phyloP scores from a whole-genome alignment of 2,797 vertebrate genomes.

The Enteromius thamalakanensis region DNA sequence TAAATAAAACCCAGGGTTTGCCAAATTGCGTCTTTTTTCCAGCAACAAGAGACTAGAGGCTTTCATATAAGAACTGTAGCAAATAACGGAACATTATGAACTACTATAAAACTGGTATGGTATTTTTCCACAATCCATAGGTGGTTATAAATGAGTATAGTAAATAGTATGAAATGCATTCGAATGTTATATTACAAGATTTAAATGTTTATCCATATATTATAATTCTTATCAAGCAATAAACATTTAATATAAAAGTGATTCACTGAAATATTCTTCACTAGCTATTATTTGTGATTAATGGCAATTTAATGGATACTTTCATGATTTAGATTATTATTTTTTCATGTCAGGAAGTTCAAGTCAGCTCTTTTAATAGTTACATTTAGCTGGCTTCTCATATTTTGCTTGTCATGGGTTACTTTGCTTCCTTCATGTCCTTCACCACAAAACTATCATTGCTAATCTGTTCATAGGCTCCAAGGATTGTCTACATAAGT shows the following conservation, averaged over 20 bases:
- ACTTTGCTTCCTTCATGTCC: not conserved
- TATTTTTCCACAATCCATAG: conserved; percentile 1
- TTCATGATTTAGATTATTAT: not conserved
- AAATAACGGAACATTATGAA: conserved; percentile 50
- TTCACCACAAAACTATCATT: conserved; percentile 6
- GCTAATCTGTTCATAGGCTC: not conserved
- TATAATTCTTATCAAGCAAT: not conserved
- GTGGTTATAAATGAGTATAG: not conserved
- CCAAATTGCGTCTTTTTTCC: conserved; percentile 46
- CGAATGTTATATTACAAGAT: not conserved
- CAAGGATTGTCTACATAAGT: conserved; percentile 1
- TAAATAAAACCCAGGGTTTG: conserved; percentile 37
- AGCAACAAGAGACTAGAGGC: conserved; percentile 39
- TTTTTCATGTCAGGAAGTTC: not conserved
- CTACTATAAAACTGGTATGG: conserved; percentile 1
- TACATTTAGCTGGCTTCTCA: not conserved
- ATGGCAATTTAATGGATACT: not conserved
- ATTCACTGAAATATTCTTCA: not conserved
- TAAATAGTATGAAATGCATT: not conserved
- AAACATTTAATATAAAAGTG: not conserved
- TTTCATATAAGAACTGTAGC: conserved; percentile 43
- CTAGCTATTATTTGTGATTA: not conserved
- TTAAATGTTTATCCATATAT: not conserved
- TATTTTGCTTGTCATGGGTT: not conserved
- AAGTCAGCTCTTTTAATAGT: not conserved